These are phyloP conservation scores for Cyprinodon tularosa DNA, from an alignment of 2,113 vertebrate genomes.

Conservation along the genomic window DNA sequence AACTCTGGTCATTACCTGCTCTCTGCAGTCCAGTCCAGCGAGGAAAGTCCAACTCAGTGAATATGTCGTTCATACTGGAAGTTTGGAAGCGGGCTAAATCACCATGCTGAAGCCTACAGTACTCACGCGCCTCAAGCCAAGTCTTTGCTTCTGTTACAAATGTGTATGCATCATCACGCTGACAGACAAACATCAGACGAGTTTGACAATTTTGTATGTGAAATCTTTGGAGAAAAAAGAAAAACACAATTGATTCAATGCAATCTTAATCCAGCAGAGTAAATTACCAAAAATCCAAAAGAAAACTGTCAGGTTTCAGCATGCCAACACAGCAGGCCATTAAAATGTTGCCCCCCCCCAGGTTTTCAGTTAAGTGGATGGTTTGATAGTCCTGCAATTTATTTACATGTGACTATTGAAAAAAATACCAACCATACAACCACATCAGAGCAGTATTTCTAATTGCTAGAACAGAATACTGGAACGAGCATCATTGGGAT, in stretches of 20 bases:
- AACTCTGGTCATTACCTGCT: background rate
- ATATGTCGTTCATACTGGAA: background rate
- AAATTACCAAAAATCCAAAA: background rate
- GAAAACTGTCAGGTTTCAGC: background rate
- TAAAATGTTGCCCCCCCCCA: background rate
- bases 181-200: background rate
- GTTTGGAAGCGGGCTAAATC: background rate
- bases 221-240: background rate
- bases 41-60: background rate
- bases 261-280: background rate
- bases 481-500: no score
- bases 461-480: no score
- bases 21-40: background rate
- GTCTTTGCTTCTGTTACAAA: background rate
- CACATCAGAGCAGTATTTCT: no score
- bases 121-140: fast-evolving
- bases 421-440: no score
- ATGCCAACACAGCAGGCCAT: background rate
- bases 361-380: background rate
- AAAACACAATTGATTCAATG: background rate
- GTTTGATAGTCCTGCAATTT: background rate
- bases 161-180: fast-evolving
- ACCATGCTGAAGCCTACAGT: fast-evolving
- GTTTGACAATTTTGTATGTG: background rate
- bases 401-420: no score